A percentile compares a stretch with the other conserved stretches of the same genome.
Evolutionary conservation across 2,113 vertebrate genomes (phyloP).

Genomic region (Peucedramus taeniatus): DNA sequence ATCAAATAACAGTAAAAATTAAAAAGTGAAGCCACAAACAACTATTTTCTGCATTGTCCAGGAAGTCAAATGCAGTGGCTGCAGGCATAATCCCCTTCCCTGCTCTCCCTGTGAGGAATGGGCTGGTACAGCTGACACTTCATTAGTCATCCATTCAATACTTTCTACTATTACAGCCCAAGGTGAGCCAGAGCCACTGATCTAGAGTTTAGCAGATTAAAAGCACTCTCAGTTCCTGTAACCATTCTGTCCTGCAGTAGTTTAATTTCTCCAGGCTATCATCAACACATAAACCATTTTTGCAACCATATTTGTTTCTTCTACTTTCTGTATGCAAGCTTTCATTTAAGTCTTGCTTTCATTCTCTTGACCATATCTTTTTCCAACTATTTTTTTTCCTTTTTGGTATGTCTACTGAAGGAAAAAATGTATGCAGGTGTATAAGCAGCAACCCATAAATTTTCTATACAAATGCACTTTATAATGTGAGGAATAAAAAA

Average conservation of each 20-base stretch:
- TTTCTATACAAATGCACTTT: not conserved
- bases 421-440: not conserved
- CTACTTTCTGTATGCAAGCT: not conserved
- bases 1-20: not conserved
- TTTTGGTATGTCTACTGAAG: not conserved
- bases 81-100: not conserved
- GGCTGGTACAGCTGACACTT: not conserved
- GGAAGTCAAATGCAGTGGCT: not conserved
- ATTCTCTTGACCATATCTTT: not conserved
- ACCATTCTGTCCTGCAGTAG: not conserved
- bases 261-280: not conserved
- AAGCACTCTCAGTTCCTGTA: constrained; percentile 9
- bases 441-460: not conserved
- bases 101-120: not conserved
- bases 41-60: not conserved
- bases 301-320: not conserved
- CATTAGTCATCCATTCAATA: constrained; percentile 20
- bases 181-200: not conserved
- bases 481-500: not conserved
- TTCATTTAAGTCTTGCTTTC: not conserved
- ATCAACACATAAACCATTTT: not conserved
- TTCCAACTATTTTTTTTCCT: not conserved
- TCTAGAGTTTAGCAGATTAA: not conserved
- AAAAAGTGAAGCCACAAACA: not conserved
- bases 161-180: constrained; percentile 8